Percentiles rank a stretch among this genome's conserved stretches.
Conservation (phyloP, 2,888 invertebrate genomes). For the Trissolcus brochymenae region DNA sequence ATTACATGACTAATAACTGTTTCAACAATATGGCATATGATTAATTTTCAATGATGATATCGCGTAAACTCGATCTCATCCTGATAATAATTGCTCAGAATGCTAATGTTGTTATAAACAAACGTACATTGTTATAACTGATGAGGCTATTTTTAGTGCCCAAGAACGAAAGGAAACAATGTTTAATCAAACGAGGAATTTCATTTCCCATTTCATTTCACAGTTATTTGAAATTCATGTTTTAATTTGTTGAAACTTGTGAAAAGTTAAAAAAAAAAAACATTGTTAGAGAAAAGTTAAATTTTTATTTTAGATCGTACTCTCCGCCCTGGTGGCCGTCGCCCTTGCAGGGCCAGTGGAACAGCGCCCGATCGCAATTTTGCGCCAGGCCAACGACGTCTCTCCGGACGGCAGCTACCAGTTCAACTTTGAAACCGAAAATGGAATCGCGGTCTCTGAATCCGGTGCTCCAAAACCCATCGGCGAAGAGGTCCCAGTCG, state of each 20-base stretch:
- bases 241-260: too few relatives aligned
- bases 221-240: background rate
- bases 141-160: slow-evolving; percentile 38
- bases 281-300: background rate
- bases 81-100: slow-evolving; percentile 42
- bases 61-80: slow-evolving; percentile 42
- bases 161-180: slow-evolving; percentile 28
- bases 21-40: slow-evolving; percentile 31
- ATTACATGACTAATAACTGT: slow-evolving; percentile 49
- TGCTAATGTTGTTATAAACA: background rate
- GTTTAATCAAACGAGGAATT: too few relatives aligned
- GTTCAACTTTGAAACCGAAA: slow-evolving; percentile 80
- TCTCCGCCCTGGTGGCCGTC: slow-evolving; percentile 62
- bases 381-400: slow-evolving; percentile 78
- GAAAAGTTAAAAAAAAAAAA: too few relatives aligned
- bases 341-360: slow-evolving; percentile 58
- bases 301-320: slow-evolving; percentile 62
- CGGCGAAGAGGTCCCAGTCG: slow-evolving; percentile 58
- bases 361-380: slow-evolving; percentile 71
- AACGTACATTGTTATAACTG: too few relatives aligned
- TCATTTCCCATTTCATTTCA: background rate
- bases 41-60: slow-evolving; percentile 43
- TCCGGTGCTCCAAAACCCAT: slow-evolving; percentile 58
- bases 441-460: slow-evolving; percentile 81
- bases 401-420: slow-evolving; percentile 79